Evolutionary conservation across 2,113 vertebrate species (phyloP).

Genomic region (Collichthys lucidus): DNA sequence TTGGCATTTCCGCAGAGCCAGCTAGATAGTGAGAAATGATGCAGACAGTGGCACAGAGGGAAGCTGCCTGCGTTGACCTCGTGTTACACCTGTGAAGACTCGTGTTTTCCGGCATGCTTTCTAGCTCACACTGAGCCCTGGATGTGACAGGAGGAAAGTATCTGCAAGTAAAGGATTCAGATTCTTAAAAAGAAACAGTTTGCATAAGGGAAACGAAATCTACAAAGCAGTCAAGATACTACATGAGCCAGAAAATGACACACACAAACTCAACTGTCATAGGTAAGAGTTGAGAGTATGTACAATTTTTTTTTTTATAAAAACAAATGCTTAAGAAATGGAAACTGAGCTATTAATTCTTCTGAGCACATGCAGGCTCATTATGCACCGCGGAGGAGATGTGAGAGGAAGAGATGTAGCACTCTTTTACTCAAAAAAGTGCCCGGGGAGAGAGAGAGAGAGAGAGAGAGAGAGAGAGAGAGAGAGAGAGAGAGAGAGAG

Average conservation of each 20-base stretch:
- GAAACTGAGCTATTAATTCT: constrained; percentile 59
- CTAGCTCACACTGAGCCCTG: constrained; percentile 6
- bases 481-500: constrained; percentile 24
- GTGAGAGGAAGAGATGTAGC: constrained; percentile 39
- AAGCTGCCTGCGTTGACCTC: constrained; percentile 56
- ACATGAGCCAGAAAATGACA: constrained; percentile 35
- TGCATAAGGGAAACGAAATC: not conserved
- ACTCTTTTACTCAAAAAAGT: constrained; percentile 54
- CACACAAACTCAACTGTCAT: constrained; percentile 11
- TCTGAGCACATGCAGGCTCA: constrained; percentile 36
- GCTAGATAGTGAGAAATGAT: constrained; percentile 58
- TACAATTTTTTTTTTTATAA: constrained; percentile 38
- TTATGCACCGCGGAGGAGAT: constrained; percentile 49
- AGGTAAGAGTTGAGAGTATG: constrained; percentile 3
- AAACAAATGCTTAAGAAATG: constrained; percentile 36
- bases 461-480: not conserved
- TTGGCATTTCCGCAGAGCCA: constrained; percentile 64
- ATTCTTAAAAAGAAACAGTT: not conserved
- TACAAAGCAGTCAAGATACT: not conserved
- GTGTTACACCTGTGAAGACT: constrained; percentile 26
- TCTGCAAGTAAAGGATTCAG: not conserved
- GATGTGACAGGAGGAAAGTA: not conserved
- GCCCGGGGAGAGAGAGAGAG: constrained; percentile 21
- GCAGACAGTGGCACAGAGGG: constrained; percentile 40
- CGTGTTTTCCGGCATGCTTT: constrained; percentile 2